Percentiles rank a stretch among this genome's conserved stretches.
phyloP scores from a whole-genome alignment of 2,113 vertebrate genomes.

The Salvelinus sp. region DNA sequence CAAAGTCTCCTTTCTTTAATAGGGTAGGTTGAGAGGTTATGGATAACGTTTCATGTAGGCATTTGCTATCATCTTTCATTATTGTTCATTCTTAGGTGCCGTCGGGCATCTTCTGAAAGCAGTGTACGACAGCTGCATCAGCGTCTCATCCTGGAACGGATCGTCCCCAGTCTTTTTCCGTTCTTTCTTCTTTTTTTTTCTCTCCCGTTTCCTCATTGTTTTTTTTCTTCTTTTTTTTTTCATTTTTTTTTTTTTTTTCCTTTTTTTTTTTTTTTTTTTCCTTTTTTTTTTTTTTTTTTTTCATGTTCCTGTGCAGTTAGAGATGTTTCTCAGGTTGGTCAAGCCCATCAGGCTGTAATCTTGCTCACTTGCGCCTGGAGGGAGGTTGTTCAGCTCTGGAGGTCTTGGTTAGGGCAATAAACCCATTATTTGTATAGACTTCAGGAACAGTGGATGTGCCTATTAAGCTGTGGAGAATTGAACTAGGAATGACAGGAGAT shows the following conservation, averaged over 20 bases:
- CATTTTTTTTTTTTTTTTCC: too few species aligned
- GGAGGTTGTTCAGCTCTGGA: conserved; percentile 26
- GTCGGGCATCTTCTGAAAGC: conserved; percentile 8
- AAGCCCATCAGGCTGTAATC: not conserved
- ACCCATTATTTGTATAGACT: conserved; percentile 17
- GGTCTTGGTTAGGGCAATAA: conserved; percentile 33
- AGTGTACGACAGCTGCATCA: too few species aligned
- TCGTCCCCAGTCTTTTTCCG: too few species aligned
- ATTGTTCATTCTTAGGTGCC: conserved; percentile 50
- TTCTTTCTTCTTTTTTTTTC: too few species aligned
- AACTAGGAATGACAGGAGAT: not conserved
- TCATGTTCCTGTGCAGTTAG: conserved; percentile 18
- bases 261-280: too few species aligned
- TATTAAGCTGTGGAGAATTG: not conserved
- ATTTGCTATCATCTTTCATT: conserved; percentile 73
- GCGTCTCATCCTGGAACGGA: conserved; percentile 25
- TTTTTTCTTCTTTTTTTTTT: too few species aligned
- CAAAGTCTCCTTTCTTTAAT: not conserved
- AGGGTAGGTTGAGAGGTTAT: conserved; percentile 22
- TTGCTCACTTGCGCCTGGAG: conserved; percentile 29
- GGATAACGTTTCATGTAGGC: conserved; percentile 64
- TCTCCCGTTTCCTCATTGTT: too few species aligned
- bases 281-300: too few species aligned
- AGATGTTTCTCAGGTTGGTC: conserved; percentile 18
- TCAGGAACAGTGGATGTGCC: conserved; percentile 34